Conservation (phyloP, 1,140 invertebrate species). For the Coptotermes formosanus region DNA sequence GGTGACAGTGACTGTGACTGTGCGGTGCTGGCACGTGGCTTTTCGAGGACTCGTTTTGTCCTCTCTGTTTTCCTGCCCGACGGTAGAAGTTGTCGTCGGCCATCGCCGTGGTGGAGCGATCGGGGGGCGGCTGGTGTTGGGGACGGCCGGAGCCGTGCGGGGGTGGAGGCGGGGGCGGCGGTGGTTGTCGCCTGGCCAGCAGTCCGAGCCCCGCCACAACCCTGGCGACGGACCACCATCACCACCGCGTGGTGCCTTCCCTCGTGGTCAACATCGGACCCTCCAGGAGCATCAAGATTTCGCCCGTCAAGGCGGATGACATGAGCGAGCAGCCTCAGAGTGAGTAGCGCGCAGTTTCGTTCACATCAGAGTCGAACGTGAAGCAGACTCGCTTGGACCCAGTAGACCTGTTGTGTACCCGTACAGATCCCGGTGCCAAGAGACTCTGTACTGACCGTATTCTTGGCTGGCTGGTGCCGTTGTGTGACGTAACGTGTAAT, state of each 20-base stretch:
- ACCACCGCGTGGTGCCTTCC: conserved; percentile 37
- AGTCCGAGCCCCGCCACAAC: conserved; percentile 26
- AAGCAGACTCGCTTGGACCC: too few species aligned
- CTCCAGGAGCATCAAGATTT: conserved; percentile 56
- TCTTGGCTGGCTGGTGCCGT: too few species aligned
- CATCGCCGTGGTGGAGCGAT: background rate
- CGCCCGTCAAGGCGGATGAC: conserved; percentile 56
- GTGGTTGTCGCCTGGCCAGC: conserved; percentile 25
- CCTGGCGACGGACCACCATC: conserved; percentile 35
- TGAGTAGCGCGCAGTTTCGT: conserved; percentile 45
- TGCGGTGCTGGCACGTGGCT: background rate
- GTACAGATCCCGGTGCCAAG: too few species aligned
- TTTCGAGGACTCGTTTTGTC: background rate
- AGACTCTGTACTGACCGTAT: too few species aligned
- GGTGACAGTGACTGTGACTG: conserved; percentile 3
- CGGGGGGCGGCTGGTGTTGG: conserved; percentile 28
- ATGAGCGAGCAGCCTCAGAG: conserved; percentile 56
- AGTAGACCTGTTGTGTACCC: too few species aligned
- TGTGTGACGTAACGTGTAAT: too few species aligned
- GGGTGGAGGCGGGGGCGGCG: conserved; percentile 13
- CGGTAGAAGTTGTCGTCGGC: background rate
- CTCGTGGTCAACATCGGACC: conserved; percentile 44
- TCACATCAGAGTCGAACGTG: background rate
- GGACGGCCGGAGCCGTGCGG: conserved; percentile 23
- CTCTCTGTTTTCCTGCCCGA: background rate